Conservation (phyloP, 2,888 invertebrate genomes). For the Eucera pruinosa region DNA sequence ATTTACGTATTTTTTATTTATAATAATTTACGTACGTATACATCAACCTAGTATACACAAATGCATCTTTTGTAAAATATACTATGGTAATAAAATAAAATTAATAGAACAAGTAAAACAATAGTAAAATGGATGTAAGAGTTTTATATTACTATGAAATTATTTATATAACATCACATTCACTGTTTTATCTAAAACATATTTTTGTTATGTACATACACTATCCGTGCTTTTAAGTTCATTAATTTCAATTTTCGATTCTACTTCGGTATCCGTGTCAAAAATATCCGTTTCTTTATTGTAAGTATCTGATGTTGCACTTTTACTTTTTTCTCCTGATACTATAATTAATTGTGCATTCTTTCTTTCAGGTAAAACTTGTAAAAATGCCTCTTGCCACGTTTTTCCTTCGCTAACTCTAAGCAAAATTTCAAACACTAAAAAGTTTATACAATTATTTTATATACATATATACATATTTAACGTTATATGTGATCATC, state of each 20-base stretch:
- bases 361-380: slow-evolving; percentile 91
- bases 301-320: neutral
- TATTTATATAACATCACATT: slow-evolving; percentile 40
- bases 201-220: slow-evolving; percentile 40
- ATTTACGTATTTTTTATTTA: slow-evolving; percentile 60
- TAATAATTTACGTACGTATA: slow-evolving; percentile 41
- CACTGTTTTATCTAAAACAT: slow-evolving; percentile 19
- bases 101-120: slow-evolving; percentile 17
- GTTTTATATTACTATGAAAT: slow-evolving; percentile 31
- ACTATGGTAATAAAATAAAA: slow-evolving; percentile 19
- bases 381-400: slow-evolving; percentile 92
- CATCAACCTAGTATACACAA: neutral
- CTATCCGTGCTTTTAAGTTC: slow-evolving; percentile 8
- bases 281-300: slow-evolving; percentile 5
- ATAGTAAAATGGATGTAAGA: slow-evolving; percentile 18
- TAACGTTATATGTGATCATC: too few species aligned
- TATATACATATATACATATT: too few species aligned
- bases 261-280: neutral
- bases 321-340: slow-evolving; percentile 21
- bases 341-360: slow-evolving; percentile 86
- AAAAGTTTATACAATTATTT: slow-evolving; percentile 32
- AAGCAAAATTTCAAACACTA: slow-evolving; percentile 94
- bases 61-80: slow-evolving; percentile 19
- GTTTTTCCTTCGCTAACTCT: slow-evolving; percentile 90
- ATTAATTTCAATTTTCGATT: slow-evolving; percentile 17